Evolutionary conservation across 1,140 invertebrate genomes (phyloP), one percentile per base, ranked within the genome.

Genomic region (Penaeus japonicus): DNA sequence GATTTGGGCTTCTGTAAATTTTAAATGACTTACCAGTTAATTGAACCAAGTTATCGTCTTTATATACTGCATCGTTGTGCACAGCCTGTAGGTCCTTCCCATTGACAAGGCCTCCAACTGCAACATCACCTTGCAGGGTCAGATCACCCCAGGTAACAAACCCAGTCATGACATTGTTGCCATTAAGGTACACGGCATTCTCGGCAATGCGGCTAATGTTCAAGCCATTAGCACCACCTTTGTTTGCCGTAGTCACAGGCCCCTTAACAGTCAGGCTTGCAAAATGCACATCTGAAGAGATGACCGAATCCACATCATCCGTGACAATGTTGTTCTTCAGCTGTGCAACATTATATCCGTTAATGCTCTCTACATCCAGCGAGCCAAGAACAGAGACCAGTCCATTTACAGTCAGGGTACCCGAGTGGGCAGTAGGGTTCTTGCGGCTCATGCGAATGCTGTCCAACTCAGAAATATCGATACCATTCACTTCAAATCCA

Each of bases 121-220:
- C 35, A 24, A 86, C 77, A 20, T 77, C 70, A 24, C 27, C 39
- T 7, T 78, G 70, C 22, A 86, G 78, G 22, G 18, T 18, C 1
- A 86, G 7, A 7, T 55, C 17, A 35, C 77, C 65, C 84, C 84
- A 86, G 2, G 24, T 39, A 17, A 20, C 73, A 4, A 7, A 53
- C 30, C 84, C 84, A 53, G 24, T 27, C 39, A 53, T 75, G 20
- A 24, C 35, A 18, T 32, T 32, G 35, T 86, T 73, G 12, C 62
- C n/a, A 24, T 54, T 70, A 7, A 86, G 47, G 47, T 22, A 27
- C 3, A 86, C 59, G 0, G 84, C 84, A 78, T 86, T 78, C 57
- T 86, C 73, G 32, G 54, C 17, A 15, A 86, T 24, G 20, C n/a
- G 20, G 24, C 73, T 86, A 17, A 86, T 73, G 17, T 57, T 86